These are phyloP conservation scores for Galeruca laticollis DNA, from an alignment of 2,888 invertebrate genomes.

Conservation along the genomic window DNA sequence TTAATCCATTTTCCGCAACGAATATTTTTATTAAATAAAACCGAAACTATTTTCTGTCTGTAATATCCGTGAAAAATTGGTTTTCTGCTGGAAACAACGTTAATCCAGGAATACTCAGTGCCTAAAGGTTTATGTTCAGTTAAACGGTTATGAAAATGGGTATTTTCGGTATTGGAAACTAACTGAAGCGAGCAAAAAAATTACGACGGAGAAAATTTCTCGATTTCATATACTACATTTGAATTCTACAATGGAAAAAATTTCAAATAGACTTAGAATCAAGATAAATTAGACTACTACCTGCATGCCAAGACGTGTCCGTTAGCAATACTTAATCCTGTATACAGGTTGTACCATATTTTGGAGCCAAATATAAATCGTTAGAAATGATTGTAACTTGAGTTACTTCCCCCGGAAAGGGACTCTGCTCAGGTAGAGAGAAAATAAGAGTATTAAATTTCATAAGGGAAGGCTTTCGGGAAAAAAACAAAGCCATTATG, in stretches of 20 bases:
- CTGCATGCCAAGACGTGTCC: too few relatives aligned
- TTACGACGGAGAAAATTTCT: neutral
- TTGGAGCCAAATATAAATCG: too few relatives aligned
- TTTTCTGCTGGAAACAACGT: neutral
- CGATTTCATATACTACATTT: neutral
- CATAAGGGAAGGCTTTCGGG: too few relatives aligned
- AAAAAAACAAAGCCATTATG: too few relatives aligned
- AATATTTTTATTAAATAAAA: constrained; percentile 9
- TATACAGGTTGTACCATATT: too few relatives aligned
- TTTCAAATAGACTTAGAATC: too few relatives aligned
- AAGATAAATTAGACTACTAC: too few relatives aligned
- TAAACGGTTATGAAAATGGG: constrained; percentile 1
- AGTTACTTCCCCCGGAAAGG: too few relatives aligned
- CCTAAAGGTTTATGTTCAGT: neutral
- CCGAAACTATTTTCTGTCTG: neutral
- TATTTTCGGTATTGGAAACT: neutral
- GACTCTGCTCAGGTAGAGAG: too few relatives aligned
- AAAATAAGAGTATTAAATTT: too few relatives aligned
- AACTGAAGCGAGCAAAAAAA: neutral
- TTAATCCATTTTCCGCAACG: neutral
- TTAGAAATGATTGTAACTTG: too few relatives aligned
- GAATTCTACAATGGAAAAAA: neutral
- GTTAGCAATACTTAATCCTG: too few relatives aligned
- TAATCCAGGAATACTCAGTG: neutral
- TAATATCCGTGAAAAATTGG: neutral